Base-by-base conservation (phyloP, 1,140 invertebrate species). In the Ceratoteleas bidentatus region DNA sequence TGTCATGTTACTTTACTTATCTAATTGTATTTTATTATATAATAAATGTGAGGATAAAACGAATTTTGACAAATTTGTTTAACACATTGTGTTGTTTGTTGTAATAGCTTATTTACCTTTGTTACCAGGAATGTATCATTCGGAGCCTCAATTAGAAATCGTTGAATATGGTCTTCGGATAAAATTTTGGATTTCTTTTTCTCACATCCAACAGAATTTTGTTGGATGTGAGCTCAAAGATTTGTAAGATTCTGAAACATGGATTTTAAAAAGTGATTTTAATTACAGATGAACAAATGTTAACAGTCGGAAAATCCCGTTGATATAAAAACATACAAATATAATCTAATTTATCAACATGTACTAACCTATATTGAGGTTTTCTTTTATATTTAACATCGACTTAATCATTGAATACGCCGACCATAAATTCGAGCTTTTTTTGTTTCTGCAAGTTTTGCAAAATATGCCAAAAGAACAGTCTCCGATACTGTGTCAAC, bases 391-490 rank as follows among this genome's bases (percentile, higher is more conserved):
- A 11, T 10, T 58, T 6, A 58, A 15, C 56, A 58, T 43, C 11
- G 11, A 16, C 11, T 45, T 58, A 11, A 58, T 15, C 56, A 58
- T 58, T 3, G 56, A 58, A 58, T 14, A 58, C 10, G 32, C 15
- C 7, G 56, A 40, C 56, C 56, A 58, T 9, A 58, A 13, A 15
- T 36, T 40, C 2, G 36, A 16, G 45, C 11, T n/a, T 13, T 49
- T 14, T 49, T 49, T 14, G 45, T 49, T 13, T 49, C n/a, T n/a
- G 11, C 6, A 6, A 49, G 45, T 13, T n/a, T 49, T 2, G 10
- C 13, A 49, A 49, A 49, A 14, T 49, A 49, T 6, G 45, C 45
- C n/a, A 49, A 14, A n/a, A 49, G 13, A 49, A 49, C 45, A 49
- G 10, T 14, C 13, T 49, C 45, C n/a, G 11, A n/a, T 3, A 49